Base-by-base conservation (phyloP, 2,797 vertebrate genomes). In the Meriones psammophilus region DNA sequence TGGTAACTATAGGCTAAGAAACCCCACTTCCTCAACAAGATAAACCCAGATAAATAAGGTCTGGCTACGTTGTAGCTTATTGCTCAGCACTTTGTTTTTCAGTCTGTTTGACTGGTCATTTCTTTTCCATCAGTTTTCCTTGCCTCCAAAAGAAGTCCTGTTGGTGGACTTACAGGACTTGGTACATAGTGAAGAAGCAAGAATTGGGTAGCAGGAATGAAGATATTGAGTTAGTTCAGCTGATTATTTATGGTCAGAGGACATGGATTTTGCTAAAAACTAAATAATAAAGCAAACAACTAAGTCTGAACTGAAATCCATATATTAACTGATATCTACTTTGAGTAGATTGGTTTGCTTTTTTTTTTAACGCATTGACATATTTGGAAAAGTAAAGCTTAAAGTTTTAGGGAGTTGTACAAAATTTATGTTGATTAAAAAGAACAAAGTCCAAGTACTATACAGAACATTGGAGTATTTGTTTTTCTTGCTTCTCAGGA, bases 11-110 rank as follows among this genome's bases (percentile, higher is more conserved):
- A 68, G 71, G 33, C 85, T 97, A 80, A 90, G 76, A 92, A 94
- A 83, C 78, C 71, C 92, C 60, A 54, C 54, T 91, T 14, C 50
- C 62, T 78, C 30, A 89, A 79, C 95, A 94, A 85, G 91, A 89
- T 91, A 95, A 96, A 95, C 87, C 33, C 76, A 95, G 87, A 95
- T 94, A 92, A 96, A 92, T 95, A 97, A 92, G 71, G 74, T 80
- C 86, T 96, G 83, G 89, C 60, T 97, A 42, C 33, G 13, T 97
- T 97, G 74, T 68, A 80, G 96, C 62, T 96, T 79, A 93, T 94
- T 97, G 87, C 89, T 97, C 76, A 89, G 71, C 71, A 89, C 46
- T 79, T 95, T 92, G 69, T 3, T 97, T 97, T 97, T 96, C 86
- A 95, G 78, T 92, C 79, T 92, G 91, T 73, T 95, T 92, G 68